Percentiles rank a stretch among this genome's conserved stretches.
Evolutionary conservation across 2,888 invertebrate genomes (phyloP).

Genomic region (Norana najaformis): DNA sequence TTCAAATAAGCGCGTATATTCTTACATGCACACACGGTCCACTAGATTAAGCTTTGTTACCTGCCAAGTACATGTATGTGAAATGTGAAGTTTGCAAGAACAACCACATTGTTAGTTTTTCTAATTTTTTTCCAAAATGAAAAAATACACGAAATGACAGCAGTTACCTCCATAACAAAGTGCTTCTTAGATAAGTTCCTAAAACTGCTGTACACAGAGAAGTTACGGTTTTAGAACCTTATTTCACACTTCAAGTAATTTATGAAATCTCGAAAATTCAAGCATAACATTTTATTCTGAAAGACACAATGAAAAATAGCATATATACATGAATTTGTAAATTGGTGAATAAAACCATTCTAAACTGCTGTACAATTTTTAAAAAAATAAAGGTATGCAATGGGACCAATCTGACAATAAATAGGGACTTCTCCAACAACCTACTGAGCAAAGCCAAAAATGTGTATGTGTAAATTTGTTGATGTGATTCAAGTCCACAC

Average conservation of each 20-base stretch:
- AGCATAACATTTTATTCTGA: not conserved
- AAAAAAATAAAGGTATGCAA: not conserved
- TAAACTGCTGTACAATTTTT: not conserved
- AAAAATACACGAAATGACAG: not conserved
- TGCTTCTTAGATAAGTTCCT: not conserved
- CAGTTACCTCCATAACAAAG: not conserved
- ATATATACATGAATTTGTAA: not conserved
- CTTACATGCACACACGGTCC: too few relatives aligned
- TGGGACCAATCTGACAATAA: conserved; percentile 5
- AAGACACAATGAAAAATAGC: conserved; percentile 3
- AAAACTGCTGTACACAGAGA: not conserved
- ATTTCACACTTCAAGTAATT: not conserved
- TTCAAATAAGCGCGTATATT: too few relatives aligned
- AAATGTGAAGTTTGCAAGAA: not conserved
- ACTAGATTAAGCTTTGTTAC: too few relatives aligned
- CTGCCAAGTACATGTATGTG: not conserved
- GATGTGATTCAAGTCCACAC: not conserved
- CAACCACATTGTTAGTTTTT: not conserved
- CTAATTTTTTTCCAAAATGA: not conserved
- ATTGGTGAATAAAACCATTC: not conserved
- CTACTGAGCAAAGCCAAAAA: not conserved
- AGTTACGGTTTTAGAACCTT: not conserved
- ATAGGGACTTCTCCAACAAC: not conserved
- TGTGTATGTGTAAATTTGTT: not conserved
- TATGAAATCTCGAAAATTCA: not conserved